Evolutionary conservation across 2,888 invertebrate genomes (phyloP).

Genomic region (Ametastegia equiseti): DNA sequence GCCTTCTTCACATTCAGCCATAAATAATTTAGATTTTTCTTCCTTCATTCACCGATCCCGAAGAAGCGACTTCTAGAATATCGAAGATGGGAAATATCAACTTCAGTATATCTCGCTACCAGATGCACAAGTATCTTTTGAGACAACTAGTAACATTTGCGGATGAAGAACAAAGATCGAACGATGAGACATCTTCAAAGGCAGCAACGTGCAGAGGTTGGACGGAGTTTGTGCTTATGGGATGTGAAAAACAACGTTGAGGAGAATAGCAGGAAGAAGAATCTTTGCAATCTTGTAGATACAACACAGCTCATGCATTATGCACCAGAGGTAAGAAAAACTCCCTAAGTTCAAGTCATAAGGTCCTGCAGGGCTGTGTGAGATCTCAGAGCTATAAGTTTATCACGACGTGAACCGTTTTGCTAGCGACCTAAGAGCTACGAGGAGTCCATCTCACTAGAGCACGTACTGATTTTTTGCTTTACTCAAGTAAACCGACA

Average conservation of each 20-base stretch:
- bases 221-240: too few relatives aligned
- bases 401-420: neutral
- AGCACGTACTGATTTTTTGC: conserved; percentile 33
- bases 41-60: neutral
- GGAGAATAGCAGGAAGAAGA: neutral
- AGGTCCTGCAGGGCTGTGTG: conserved; percentile 53
- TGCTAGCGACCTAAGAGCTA: too few relatives aligned
- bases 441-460: conserved; percentile 4
- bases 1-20: neutral
- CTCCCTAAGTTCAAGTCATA: conserved; percentile 41
- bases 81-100: neutral
- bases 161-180: neutral
- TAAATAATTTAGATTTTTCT: conserved; percentile 10
- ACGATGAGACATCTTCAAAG: neutral
- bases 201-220: neutral
- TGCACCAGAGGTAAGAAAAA: conserved; percentile 48
- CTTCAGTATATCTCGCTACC: neutral
- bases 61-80: neutral
- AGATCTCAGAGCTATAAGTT: neutral
- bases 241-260: neutral
- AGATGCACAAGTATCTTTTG: neutral
- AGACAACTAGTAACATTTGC: neutral
- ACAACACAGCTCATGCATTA: too few relatives aligned
- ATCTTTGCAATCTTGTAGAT: neutral
- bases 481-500: neutral